Percentiles rank a stretch among this genome's conserved stretches.
phyloP scores from a whole-genome alignment of 2,888 invertebrate genomes.

The Pseudeuparius sepicola region DNA sequence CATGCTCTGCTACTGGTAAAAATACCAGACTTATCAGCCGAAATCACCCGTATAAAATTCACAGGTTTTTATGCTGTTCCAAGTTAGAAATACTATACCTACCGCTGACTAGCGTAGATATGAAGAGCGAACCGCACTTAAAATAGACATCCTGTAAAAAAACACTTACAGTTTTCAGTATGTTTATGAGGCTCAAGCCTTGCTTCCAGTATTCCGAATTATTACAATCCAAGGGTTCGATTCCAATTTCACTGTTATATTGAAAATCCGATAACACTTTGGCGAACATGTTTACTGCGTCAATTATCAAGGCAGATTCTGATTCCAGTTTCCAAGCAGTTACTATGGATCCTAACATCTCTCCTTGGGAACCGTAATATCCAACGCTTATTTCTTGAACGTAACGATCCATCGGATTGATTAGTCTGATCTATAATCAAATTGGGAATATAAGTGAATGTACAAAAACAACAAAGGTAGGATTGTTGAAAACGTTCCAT shows the following conservation, averaged over 20 bases:
- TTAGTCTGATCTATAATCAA: conserved; percentile 46
- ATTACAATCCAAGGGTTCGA: conserved; percentile 45
- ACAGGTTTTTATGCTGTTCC: no score
- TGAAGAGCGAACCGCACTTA: conserved; percentile 20
- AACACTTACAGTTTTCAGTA: conserved; percentile 55
- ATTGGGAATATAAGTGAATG: no score
- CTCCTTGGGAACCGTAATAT: conserved; percentile 24
- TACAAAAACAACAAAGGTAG: no score
- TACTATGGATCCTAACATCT: conserved; percentile 10
- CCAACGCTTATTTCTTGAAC: conserved; percentile 42
- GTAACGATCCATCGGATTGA: conserved; percentile 44
- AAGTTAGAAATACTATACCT: no score
- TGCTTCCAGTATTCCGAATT: conserved; percentile 59
- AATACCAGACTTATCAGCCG: no score
- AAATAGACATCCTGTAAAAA: no score
- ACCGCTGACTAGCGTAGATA: no score
- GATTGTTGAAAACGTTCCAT: no score
- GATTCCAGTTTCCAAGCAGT: conserved; percentile 40
- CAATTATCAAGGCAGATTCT: conserved; percentile 73
- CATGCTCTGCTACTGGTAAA: no score
- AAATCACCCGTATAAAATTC: no score
- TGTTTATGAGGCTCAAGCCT: conserved; percentile 76
- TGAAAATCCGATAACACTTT: conserved; percentile 64
- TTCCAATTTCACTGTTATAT: conserved; percentile 48
- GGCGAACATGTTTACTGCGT: conserved; percentile 75